These are phyloP conservation scores for Drosophila dunni DNA, from an alignment of 1,140 invertebrate genomes.

Conservation along the genomic window DNA sequence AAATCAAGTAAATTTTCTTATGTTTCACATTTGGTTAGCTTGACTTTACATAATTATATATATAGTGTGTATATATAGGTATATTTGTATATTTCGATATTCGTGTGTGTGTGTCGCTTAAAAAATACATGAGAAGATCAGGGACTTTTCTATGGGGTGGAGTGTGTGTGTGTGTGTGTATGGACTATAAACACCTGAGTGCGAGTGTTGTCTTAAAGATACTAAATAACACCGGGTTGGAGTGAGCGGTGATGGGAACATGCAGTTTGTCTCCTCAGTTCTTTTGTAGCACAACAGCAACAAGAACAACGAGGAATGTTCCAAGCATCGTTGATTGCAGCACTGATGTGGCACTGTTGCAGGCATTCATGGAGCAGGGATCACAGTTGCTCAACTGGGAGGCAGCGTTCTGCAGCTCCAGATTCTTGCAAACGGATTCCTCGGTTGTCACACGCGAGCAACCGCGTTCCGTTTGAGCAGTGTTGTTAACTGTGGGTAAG, in stretches of 20 bases:
- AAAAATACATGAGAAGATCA: conserved; percentile 49
- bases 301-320: conserved; percentile 51
- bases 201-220: conserved; percentile 38
- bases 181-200: neutral
- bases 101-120: conserved; percentile 43
- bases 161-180: conserved; percentile 15
- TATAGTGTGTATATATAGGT: conserved; percentile 32
- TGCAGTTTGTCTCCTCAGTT: conserved; percentile 39
- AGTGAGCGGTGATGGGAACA: conserved; percentile 8
- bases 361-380: conserved; percentile 71
- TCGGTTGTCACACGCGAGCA: conserved; percentile 65
- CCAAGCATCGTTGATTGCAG: conserved; percentile 52
- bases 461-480: conserved; percentile 55
- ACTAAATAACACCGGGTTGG: conserved; percentile 70
- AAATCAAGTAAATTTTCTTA: conserved; percentile 45
- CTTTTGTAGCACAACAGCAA: conserved; percentile 59
- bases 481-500: conserved; percentile 53
- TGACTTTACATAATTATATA: conserved; percentile 41
- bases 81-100: conserved; percentile 50
- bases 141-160: neutral
- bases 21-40: conserved; percentile 62
- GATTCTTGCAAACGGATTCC: conserved; percentile 58
- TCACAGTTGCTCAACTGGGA: conserved; percentile 50
- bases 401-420: conserved; percentile 38
- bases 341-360: conserved; percentile 57